Evolutionary conservation across 2,113 vertebrate species (phyloP).

Genomic region (Tinamus guttatus): DNA sequence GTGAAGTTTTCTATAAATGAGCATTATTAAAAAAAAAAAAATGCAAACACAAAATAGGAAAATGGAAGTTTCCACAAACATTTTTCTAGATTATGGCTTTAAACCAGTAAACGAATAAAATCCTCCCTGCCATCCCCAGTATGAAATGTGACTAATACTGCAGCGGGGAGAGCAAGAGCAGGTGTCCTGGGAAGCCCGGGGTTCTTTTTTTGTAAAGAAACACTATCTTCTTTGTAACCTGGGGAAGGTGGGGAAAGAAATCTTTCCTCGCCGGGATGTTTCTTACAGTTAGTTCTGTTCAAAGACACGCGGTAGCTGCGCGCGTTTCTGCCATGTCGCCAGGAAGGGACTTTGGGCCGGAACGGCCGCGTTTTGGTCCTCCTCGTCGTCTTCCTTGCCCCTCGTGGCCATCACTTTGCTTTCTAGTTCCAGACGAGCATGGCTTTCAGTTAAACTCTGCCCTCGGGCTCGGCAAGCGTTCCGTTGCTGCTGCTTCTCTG

Average conservation of each 20-base stretch:
- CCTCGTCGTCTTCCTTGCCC: background rate
- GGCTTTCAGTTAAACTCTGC: conserved; percentile 29
- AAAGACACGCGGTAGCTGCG: background rate
- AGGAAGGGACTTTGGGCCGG: background rate
- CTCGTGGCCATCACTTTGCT: conserved; percentile 16
- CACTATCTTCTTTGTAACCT: background rate
- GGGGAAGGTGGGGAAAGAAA: conserved; percentile 15
- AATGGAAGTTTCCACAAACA: conserved; percentile 31
- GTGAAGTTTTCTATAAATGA: conserved; percentile 78
- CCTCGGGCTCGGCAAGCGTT: background rate
- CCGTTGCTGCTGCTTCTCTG: conserved; percentile 23
- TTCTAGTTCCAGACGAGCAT: conserved; percentile 30
- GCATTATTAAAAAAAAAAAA: conserved; percentile 71
- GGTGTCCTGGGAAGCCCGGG: conserved; percentile 29
- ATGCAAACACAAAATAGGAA: conserved; percentile 25
- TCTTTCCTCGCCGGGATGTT: background rate
- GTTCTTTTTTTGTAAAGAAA: conserved; percentile 50
- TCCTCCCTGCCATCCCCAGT: background rate
- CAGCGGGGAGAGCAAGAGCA: background rate
- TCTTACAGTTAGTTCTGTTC: background rate
- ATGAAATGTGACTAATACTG: background rate
- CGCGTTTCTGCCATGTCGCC: background rate
- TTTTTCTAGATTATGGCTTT: conserved; percentile 80
- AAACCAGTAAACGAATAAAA: conserved; percentile 54
- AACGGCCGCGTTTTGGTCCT: background rate